phyloP scores from a whole-genome alignment of 2,888 invertebrate genomes.

The Trichogramma evanescens region DNA sequence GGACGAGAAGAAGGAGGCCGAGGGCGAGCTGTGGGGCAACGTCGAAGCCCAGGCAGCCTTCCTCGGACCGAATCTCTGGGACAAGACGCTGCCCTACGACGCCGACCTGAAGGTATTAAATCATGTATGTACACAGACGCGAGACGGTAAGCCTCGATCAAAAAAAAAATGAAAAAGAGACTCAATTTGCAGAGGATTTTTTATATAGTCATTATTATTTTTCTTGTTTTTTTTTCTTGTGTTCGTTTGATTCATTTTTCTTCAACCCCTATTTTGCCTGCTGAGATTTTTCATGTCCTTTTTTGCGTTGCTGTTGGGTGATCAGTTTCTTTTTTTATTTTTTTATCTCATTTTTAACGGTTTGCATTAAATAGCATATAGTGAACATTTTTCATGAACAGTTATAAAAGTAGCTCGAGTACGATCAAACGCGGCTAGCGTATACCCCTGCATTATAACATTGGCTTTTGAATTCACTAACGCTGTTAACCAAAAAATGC shows the following conservation, averaged over 20 bases:
- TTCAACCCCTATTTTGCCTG: background rate
- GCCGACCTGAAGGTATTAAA: conserved; percentile 86
- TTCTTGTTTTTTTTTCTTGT: conserved; percentile 8
- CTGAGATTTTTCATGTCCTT: background rate
- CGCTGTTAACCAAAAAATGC: too few relatives aligned
- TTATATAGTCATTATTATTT: background rate
- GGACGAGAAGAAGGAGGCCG: conserved; percentile 67
- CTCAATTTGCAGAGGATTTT: conserved; percentile 14
- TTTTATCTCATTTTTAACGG: background rate
- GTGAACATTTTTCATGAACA: too few relatives aligned
- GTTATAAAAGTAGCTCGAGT: too few relatives aligned
- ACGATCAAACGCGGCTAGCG: too few relatives aligned
- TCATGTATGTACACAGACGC: conserved; percentile 47
- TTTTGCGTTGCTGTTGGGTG: background rate
- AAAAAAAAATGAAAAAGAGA: conserved; percentile 14
- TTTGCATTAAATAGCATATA: background rate
- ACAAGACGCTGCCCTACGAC: conserved; percentile 85
- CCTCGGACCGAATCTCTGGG: conserved; percentile 93
- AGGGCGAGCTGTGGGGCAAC: conserved; percentile 75
- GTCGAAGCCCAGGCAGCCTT: conserved; percentile 92
- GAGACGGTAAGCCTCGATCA: conserved; percentile 42
- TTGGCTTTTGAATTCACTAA: too few relatives aligned
- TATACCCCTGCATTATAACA: too few relatives aligned
- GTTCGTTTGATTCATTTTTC: conserved; percentile 3
- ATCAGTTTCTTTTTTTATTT: background rate